These are phyloP conservation scores for Numida meleagris DNA, from an alignment of 2,113 vertebrate species.

Conservation along the genomic window DNA sequence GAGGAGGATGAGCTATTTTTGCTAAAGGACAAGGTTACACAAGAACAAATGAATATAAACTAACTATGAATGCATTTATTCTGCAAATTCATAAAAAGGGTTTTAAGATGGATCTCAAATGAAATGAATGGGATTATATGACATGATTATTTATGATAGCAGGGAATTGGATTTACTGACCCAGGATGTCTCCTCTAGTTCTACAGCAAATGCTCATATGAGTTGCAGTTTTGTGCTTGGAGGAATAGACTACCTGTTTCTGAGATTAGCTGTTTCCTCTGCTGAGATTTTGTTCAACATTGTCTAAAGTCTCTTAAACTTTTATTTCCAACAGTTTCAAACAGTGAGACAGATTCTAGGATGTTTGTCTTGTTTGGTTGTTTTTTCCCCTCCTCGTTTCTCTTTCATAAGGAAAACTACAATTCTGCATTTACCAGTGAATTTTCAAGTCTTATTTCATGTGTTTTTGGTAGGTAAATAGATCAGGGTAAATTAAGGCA, in stretches of 20 bases:
- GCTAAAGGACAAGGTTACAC: conserved; percentile 50
- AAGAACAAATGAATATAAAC: conserved; percentile 61
- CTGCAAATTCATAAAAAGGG: conserved; percentile 55
- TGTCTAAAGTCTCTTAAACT: background rate
- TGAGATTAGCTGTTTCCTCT: conserved; percentile 1
- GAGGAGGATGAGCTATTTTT: conserved; percentile 51
- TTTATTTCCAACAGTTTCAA: background rate
- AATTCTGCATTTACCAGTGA: background rate
- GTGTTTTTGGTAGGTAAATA: background rate
- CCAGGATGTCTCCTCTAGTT: conserved; percentile 48
- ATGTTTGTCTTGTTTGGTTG: background rate
- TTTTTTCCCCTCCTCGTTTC: background rate
- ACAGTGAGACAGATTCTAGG: background rate
- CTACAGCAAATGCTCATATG: conserved; percentile 24
- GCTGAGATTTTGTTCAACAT: background rate
- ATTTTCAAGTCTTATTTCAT: background rate
- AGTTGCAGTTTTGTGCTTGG: background rate
- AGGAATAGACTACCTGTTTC: background rate
- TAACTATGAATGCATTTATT: conserved; percentile 43
- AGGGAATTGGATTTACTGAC: conserved; percentile 61
- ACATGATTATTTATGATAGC: conserved; percentile 65
- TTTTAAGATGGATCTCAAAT: conserved; percentile 56
- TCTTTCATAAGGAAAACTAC: background rate
- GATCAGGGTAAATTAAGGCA: background rate
- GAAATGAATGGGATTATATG: conserved; percentile 64